Evolutionary conservation across 2,797 vertebrate species (phyloP).

Genomic region (Anisognathus igniventris): DNA sequence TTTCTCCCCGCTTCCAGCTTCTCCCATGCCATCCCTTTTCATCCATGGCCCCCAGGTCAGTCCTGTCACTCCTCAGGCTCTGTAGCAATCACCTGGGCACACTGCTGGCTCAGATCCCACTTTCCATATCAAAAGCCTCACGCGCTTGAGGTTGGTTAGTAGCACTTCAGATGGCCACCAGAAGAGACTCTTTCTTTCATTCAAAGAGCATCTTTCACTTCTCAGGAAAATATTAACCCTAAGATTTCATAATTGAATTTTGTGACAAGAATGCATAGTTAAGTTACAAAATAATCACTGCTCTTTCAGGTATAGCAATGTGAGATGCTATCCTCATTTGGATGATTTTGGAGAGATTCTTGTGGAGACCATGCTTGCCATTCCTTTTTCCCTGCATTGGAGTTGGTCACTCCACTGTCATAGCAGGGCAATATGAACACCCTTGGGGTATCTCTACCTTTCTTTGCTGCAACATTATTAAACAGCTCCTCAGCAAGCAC

Average conservation of each 20-base stretch:
- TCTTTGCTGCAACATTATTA: background rate
- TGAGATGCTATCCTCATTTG: background rate
- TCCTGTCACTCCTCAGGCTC: background rate
- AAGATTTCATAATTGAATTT: background rate
- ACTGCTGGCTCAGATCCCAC: background rate
- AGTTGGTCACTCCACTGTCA: background rate
- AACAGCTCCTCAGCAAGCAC: background rate
- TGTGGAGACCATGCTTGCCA: background rate
- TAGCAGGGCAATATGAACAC: background rate
- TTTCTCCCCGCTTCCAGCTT: background rate
- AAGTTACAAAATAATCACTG: background rate
- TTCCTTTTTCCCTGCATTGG: background rate
- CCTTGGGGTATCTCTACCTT: background rate
- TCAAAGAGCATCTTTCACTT: rapidly evolving
- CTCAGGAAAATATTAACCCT: background rate
- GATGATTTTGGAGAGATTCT: background rate
- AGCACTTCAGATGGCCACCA: background rate
- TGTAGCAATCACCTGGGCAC: background rate
- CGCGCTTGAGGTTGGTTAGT: background rate
- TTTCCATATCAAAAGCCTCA: background rate
- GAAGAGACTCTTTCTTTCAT: background rate
- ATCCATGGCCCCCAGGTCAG: background rate
- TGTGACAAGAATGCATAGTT: background rate
- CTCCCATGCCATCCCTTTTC: background rate
- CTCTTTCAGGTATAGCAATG: background rate